Base-by-base conservation (phyloP, 2,888 invertebrate genomes). In the Caenorhabditis sp. region DNA sequence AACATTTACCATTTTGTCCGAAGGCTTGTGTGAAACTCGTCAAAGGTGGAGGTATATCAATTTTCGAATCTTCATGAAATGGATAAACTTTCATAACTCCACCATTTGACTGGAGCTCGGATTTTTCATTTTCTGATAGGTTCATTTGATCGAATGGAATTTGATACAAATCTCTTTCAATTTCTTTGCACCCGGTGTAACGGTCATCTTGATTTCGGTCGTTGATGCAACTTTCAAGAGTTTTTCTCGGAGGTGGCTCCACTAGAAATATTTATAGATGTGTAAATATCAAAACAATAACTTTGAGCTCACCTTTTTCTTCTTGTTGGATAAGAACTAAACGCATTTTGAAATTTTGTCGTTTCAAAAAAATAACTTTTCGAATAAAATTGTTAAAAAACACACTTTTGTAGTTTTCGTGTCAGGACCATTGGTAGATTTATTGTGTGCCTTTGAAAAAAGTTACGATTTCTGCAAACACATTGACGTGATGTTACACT, bases 21-120 rank as follows among this genome's bases (percentile, higher is more conserved):
- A 82, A 79, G 12, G 79, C 81, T 31, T 76, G 69, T 23, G 76
- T 59, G 69, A 82, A 82, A 4, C 76, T 59, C 1, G 27, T n/a
- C 23, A 75, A 67, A 14, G 81, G 81, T 1, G 70, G 63, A 1
- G 74, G 78, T 55, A 78, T 78, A 4, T 62, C 70, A 0, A 72
- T 62, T 10, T 62, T 59, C 14, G 69, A 62, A 23, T 62, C 67
- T 19, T 78, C 76, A 17, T 69, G 62, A 37, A 66, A 68, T 23
- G 81, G 75, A 53, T 72, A 77, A 10, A 78, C 78, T 58, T 77
- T 66, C 71, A 71, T 71, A 1, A 66, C 63, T 14, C 71, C 71
- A 17, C 66, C 71, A 43, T 59, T 51, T 14, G 63, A 50, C 14
- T 62, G 63, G 4, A 66, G 43, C 24, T 66, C 71, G 10, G 66